Percentiles rank a stretch among this genome's conserved stretches.
phyloP scores from a whole-genome alignment of 64 coral and sea anemone genomes.

The Acropora yongei region DNA sequence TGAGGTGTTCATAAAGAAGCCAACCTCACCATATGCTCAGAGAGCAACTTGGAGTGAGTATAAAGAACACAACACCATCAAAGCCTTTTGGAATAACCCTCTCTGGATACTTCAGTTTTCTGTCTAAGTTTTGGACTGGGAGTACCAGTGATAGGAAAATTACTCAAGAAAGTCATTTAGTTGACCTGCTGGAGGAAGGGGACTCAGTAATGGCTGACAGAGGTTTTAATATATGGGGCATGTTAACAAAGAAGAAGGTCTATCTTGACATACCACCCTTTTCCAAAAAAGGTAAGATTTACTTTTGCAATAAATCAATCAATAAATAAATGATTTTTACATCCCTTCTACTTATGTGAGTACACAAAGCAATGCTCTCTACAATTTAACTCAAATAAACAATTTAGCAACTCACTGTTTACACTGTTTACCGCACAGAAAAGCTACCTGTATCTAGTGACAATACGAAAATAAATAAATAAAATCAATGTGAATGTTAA shows the following conservation, averaged over 20 bases:
- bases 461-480: conserved; percentile 7
- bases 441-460: conserved; percentile 14
- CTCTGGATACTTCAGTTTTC: conserved; percentile 66
- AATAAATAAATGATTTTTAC: not conserved
- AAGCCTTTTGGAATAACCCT: conserved; percentile 44
- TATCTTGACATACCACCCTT: conserved; percentile 56
- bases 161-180: conserved; percentile 45
- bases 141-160: conserved; percentile 53
- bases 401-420: not conserved
- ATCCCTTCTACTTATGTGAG: not conserved
- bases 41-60: conserved; percentile 37
- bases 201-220: conserved; percentile 59
- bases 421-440: not conserved
- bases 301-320: not conserved
- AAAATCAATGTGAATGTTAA: conserved; percentile 2
- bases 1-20: conserved; percentile 61
- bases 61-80: conserved; percentile 53
- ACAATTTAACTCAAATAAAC: conserved; percentile 11
- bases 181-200: conserved; percentile 52
- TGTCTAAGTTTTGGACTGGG: conserved; percentile 66
- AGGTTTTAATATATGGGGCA: conserved; percentile 45
- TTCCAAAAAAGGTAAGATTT: conserved; percentile 57
- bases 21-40: conserved; percentile 45
- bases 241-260: conserved; percentile 66
- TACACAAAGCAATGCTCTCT: not conserved